Evolutionary conservation across 2,113 vertebrate genomes (phyloP), one percentile per base, ranked within the genome.

Genomic region (Sturnus vulgaris): DNA sequence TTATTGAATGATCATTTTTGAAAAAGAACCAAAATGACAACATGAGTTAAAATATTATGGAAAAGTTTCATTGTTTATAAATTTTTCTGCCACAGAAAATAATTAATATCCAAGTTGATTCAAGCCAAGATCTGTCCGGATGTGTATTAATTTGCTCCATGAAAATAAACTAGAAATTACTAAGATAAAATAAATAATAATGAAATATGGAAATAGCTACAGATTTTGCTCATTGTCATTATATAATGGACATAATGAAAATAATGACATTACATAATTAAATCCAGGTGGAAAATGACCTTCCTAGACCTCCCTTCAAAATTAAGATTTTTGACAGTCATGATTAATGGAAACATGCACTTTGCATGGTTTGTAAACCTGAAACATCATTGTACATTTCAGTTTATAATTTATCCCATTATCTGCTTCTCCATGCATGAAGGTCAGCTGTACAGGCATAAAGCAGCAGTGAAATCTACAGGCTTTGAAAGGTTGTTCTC

Each of bases 211-310:
- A 96, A 97, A 81, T 87, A 93, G 57, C 76, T 72, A 64, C 7
- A 35, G 50, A 75, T 80, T 72, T 71, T 44, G n/a, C 61, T 82
- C 56, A 47, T 15, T 78, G 65, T 82, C 84, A 84, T 93, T 88
- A 86, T 78, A 71, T 90, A 97, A 97, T 75, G 79, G 82, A 73
- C 89, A 95, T 92, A 95, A 97, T 93, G 81, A 90, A 94, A 87
- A 91, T 80, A 96, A 94, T 80, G 94, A 88, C 86, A 94, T 96
- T 93, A 96, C 92, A 93, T 94, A 97, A 97, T 96, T 92, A 97
- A 86, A 87, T 95, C 88, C 88, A 96, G 93, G 90, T 87, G 94
- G 76, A 96, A 96, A 97, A 93, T 93, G 95, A 97, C 95, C 96
- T 94, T 95, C 49, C 56, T 82, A 86, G 92, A 87, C 82, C 80